These are phyloP conservation scores for Tonatia bakeri DNA, from an alignment of 2,113 vertebrate genomes.

Conservation along the genomic window DNA sequence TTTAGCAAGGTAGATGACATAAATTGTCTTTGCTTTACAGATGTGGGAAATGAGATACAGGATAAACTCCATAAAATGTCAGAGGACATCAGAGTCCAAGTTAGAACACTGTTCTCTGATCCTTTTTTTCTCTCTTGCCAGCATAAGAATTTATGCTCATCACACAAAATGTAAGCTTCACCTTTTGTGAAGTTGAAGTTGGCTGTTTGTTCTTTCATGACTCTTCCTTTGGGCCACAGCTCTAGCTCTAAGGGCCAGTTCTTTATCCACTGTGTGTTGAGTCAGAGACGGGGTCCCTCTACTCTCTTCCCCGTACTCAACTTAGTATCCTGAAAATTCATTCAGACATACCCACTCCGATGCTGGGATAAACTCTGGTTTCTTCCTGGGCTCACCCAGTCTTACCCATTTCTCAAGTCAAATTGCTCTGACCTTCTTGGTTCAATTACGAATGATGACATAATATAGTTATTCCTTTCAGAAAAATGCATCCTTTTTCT, in stretches of 20 bases:
- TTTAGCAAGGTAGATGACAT: neutral
- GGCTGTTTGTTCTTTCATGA: neutral
- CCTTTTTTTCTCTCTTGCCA: neutral
- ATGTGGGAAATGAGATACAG: neutral
- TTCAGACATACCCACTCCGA: neutral
- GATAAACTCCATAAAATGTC: neutral
- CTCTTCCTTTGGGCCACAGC: neutral
- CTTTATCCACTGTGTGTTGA: neutral
- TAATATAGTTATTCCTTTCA: neutral
- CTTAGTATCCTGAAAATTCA: neutral
- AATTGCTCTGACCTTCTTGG: neutral
- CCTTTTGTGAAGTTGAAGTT: neutral
- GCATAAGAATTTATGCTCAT: neutral
- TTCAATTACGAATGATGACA: neutral
- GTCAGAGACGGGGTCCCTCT: neutral
- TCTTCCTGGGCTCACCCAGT: neutral
- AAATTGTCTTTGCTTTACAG: neutral
- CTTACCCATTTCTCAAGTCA: neutral
- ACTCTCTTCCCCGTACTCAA: neutral
- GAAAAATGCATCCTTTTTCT: neutral
- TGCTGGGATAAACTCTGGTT: neutral
- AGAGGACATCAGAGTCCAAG: neutral
- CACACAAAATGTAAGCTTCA: neutral
- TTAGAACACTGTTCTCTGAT: neutral
- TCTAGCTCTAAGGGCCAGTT: neutral